Conservation (phyloP, 2,797 vertebrate species). For the Tympanoctomys barrerae region DNA sequence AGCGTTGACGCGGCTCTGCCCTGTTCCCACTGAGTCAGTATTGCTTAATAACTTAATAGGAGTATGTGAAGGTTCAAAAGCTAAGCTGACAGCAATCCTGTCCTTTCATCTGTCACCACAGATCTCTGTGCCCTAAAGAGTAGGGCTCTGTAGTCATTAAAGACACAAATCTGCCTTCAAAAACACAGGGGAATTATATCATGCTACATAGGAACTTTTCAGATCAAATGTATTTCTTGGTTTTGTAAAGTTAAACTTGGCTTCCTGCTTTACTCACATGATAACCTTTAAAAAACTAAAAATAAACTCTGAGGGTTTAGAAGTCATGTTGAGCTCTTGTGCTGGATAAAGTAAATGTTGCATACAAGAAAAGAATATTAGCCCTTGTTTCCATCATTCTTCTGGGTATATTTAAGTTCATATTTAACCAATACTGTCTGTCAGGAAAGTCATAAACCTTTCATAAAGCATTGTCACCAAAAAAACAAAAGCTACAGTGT, state of each 20-base stretch:
- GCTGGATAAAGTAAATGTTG: conserved; percentile 46
- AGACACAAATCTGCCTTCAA: conserved; percentile 55
- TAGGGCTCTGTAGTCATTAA: conserved; percentile 63
- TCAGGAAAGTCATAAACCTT: conserved; percentile 66
- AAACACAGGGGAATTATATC: conserved; percentile 61
- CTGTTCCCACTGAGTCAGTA: not conserved
- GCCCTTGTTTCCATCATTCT: conserved; percentile 47
- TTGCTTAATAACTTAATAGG: not conserved
- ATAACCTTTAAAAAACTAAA: conserved; percentile 77
- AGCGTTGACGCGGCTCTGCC: not conserved
- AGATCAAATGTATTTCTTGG: conserved; percentile 53
- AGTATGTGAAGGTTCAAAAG: conserved; percentile 18
- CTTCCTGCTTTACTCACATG: conserved; percentile 62
- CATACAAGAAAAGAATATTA: conserved; percentile 50
- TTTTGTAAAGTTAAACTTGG: conserved; percentile 67
- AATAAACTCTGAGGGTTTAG: conserved; percentile 61
- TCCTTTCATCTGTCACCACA: not conserved
- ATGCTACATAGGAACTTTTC: conserved; percentile 50
- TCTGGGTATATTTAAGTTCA: conserved; percentile 70
- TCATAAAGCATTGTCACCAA: conserved; percentile 60
- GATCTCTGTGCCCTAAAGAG: not conserved
- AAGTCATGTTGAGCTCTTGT: conserved; percentile 65
- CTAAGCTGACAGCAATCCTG: not conserved
- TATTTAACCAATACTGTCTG: conserved; percentile 19
- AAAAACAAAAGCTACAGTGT: conserved; percentile 50